Evolutionary conservation across 2,113 vertebrate species (phyloP).

Genomic region (Pygoscelis adeliae): DNA sequence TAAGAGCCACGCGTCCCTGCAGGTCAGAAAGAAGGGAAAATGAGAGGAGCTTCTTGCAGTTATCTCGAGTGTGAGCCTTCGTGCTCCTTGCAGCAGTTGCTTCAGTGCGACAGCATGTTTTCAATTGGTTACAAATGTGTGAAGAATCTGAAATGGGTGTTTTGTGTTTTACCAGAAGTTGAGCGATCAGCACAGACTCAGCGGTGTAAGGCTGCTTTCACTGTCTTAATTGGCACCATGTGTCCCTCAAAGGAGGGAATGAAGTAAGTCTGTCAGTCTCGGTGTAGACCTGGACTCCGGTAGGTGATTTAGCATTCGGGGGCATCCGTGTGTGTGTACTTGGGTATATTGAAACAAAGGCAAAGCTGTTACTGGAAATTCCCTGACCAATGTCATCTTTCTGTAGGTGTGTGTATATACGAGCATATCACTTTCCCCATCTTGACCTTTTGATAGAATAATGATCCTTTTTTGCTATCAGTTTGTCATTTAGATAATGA

Average conservation of each 20-base stretch:
- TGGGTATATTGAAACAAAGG: not conserved
- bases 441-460: not conserved
- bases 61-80: fast-evolving
- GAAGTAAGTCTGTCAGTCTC: not conserved
- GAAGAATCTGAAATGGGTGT: not conserved
- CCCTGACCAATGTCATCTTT: not conserved
- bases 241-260: not conserved
- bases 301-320: fast-evolving
- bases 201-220: not conserved
- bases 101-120: not conserved
- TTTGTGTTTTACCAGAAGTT: not conserved
- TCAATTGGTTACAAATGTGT: not conserved
- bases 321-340: fast-evolving
- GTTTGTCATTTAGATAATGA: not conserved
- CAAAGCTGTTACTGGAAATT: not conserved
- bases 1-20: not conserved
- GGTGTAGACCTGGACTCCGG: not conserved
- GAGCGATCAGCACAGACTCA: not conserved
- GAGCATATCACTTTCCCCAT: not conserved
- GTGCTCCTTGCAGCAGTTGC: not conserved
- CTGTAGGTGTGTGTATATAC: not conserved
- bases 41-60: not conserved
- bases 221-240: not conserved
- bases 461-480: not conserved
- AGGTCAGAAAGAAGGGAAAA: not conserved